phyloP scores from a whole-genome alignment of 2,113 vertebrate species.

The Poicephalus meyeri region DNA sequence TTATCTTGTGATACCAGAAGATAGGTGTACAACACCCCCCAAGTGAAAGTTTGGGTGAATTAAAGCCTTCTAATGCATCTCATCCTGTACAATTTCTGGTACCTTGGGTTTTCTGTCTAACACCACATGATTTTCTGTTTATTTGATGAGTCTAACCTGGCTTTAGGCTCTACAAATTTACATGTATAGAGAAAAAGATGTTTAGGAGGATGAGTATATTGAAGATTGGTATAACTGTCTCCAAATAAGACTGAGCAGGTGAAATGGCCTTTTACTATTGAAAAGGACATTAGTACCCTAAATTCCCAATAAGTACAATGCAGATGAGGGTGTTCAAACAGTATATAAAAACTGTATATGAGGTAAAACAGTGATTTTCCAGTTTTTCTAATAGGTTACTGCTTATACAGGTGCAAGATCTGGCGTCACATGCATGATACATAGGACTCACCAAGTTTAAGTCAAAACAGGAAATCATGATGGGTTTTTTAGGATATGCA shows the following conservation, averaged over 20 bases:
- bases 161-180: neutral
- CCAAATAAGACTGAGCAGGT: neutral
- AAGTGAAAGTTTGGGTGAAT: neutral
- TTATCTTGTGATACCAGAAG: neutral
- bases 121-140: neutral
- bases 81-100: neutral
- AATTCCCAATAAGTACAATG: neutral
- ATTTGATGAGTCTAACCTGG: neutral
- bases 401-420: accelerated
- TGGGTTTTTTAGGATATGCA: neutral
- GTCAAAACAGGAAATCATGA: neutral
- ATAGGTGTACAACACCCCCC: neutral
- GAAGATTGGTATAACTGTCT: neutral
- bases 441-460: neutral
- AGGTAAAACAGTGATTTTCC: neutral
- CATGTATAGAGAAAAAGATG: neutral
- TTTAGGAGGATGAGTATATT: neutral
- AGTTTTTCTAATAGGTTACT: neutral
- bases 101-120: neutral
- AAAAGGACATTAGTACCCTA: neutral
- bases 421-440: neutral
- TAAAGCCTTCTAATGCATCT: neutral
- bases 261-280: neutral
- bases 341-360: neutral
- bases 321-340: neutral